Evolutionary conservation across 2,113 vertebrate species (phyloP), one percentile per base, ranked within the genome.

Genomic region (Triplophysa rosa): DNA sequence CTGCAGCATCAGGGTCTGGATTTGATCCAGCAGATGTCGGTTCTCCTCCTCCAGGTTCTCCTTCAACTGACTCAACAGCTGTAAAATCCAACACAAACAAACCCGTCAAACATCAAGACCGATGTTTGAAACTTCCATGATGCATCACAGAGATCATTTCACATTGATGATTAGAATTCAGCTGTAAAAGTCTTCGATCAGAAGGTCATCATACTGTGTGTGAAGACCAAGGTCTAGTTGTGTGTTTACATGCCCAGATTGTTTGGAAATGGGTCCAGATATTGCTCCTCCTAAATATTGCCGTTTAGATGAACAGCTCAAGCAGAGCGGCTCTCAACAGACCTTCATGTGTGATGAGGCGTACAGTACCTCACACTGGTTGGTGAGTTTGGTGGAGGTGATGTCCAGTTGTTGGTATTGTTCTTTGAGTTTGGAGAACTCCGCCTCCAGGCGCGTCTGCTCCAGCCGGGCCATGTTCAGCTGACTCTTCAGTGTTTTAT

Each of bases 41-140:
- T 99, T 99, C 91, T 99, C 98, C 89, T 99, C 98, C 87, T 99
- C 97, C 88, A 99, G 89, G 89, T 98, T 98, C 87, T 96, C 97
- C 92, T 99, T 99, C 84, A 99, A 91, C 88, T 99, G 98, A 86
- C 96, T 97, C 87, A 99, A 91, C 87, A 99, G 87, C 98, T 99
- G 91, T 86, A 88, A 45, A 33, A 49, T 45, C 13, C 64, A 81
- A 81, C 52, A 81, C 12, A 45, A 7, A 21, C 54, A 16, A 58
- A 8, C 16, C 16, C 42, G 2, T 45, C 42, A 45, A 45, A 45
- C 42, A 8, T 45, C 8, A 11, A 45, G 42, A 1, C 42, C 42
- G 4, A 45, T 10, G 9, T 45, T 11, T 11, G 2, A 6, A 6
- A 33, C 29, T 33, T 33, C 29, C 5, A 33, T 6, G 4, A 33